These are phyloP conservation scores for Holothuria leucospilota DNA, from an alignment of 53 echinoderm and acorn worm species.

Conservation along the genomic window DNA sequence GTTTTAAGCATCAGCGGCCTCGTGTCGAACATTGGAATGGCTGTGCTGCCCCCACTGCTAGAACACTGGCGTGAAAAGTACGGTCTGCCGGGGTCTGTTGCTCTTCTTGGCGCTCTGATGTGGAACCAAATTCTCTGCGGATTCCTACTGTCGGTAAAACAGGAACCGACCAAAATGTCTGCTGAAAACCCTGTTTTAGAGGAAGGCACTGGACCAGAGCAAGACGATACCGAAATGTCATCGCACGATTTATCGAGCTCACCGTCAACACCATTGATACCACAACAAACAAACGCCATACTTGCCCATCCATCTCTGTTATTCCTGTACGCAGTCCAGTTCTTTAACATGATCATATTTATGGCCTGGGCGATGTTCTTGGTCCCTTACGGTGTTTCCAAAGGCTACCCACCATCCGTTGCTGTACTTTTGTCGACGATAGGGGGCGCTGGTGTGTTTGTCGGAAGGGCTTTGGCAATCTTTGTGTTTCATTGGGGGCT, in stretches of 20 bases:
- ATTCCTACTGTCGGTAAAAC: not conserved
- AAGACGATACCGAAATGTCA: not conserved
- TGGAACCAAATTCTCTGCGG: constrained; percentile 1
- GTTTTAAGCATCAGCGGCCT: not conserved
- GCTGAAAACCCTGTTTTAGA: not conserved
- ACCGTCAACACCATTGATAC: no score
- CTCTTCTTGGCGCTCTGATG: constrained; percentile 8
- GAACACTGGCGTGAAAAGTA: constrained; percentile 19
- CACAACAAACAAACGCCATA: no score
- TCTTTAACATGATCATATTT: not conserved
- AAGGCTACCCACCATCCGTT: constrained; percentile 15
- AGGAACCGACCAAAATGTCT: no score
- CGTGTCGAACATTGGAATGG: not conserved
- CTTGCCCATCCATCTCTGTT: not conserved
- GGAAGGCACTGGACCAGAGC: not conserved
- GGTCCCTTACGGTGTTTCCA: constrained; percentile 8
- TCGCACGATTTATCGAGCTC: no score
- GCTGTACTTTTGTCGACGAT: constrained; percentile 21
- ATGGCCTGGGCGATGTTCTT: constrained; percentile 17
- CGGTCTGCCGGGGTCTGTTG: not conserved
- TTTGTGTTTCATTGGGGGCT: not conserved
- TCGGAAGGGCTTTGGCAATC: constrained; percentile 6
- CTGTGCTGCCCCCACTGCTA: not conserved
- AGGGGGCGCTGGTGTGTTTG: constrained; percentile 11
- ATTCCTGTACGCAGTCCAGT: not conserved